These are phyloP conservation scores for Meandrina meandrites DNA, from an alignment of 92 coral and sea anemone genomes.

Conservation along the genomic window DNA sequence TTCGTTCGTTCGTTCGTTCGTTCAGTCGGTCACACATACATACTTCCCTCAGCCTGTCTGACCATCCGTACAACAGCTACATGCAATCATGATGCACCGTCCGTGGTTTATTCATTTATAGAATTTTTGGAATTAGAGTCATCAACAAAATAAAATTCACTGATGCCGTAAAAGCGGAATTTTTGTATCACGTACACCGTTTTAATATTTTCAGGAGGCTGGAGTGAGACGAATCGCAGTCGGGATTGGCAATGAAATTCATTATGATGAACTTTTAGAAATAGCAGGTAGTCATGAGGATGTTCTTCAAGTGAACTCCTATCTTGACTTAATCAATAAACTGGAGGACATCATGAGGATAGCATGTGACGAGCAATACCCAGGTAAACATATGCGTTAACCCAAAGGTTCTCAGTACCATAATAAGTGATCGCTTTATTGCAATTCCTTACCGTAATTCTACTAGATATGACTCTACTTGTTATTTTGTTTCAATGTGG, in stretches of 20 bases:
- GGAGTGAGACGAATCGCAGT: conserved; percentile 3
- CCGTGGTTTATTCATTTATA: too few relatives aligned
- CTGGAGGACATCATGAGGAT: conserved; percentile 1
- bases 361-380: neutral
- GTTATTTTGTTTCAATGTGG: too few relatives aligned
- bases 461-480: too few relatives aligned
- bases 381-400: neutral
- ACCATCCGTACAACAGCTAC: too few relatives aligned
- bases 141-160: too few relatives aligned
- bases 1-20: neutral
- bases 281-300: neutral
- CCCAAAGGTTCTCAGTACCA: too few relatives aligned
- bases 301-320: neutral
- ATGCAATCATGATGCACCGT: too few relatives aligned
- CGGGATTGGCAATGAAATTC: conserved; percentile 1
- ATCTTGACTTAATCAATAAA: neutral
- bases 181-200: too few relatives aligned
- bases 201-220: neutral
- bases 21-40: neutral
- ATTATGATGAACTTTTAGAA: neutral
- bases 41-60: neutral
- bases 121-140: too few relatives aligned
- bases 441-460: too few relatives aligned
- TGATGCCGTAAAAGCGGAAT: too few relatives aligned
- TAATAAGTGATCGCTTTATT: too few relatives aligned